A percentile compares a stretch with the other conserved stretches of the same genome.
Evolutionary conservation across 2,888 invertebrate species (phyloP).

Genomic region (Ormia ochracea): DNA sequence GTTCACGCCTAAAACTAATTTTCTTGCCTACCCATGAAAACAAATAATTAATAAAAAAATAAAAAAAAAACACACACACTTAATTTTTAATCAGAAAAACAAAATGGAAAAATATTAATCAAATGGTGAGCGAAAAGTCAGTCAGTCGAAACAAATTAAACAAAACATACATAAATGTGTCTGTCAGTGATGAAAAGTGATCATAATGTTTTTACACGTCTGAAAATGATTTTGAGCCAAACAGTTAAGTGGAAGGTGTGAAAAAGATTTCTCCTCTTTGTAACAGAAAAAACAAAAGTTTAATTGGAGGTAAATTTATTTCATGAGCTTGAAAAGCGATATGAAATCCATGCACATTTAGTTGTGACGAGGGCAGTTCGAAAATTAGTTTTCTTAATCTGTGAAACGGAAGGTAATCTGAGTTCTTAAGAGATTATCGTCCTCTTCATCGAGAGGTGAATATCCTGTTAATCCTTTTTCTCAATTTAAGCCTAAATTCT

Average conservation of each 20-base stretch:
- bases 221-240: conserved; percentile 8
- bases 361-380: background rate
- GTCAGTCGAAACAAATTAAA: conserved; percentile 69
- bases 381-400: background rate
- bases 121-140: background rate
- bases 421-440: too few species aligned
- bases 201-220: conserved; percentile 46
- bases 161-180: conserved; percentile 75
- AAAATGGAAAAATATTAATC: conserved; percentile 64
- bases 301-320: conserved; percentile 42
- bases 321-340: background rate
- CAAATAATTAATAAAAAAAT: background rate
- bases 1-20: conserved; percentile 56
- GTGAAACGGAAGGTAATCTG: too few species aligned
- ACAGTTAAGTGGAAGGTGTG: conserved; percentile 72
- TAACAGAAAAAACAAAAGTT: background rate
- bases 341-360: conserved; percentile 21
- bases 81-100: conserved; percentile 40
- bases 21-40: background rate
- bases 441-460: too few species aligned
- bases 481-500: too few species aligned
- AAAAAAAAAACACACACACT: too few species aligned
- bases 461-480: too few species aligned
- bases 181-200: conserved; percentile 73
- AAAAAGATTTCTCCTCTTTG: conserved; percentile 63